phyloP scores from a whole-genome alignment of 92 coral and sea anemone genomes.

The Pocillopora grandis region DNA sequence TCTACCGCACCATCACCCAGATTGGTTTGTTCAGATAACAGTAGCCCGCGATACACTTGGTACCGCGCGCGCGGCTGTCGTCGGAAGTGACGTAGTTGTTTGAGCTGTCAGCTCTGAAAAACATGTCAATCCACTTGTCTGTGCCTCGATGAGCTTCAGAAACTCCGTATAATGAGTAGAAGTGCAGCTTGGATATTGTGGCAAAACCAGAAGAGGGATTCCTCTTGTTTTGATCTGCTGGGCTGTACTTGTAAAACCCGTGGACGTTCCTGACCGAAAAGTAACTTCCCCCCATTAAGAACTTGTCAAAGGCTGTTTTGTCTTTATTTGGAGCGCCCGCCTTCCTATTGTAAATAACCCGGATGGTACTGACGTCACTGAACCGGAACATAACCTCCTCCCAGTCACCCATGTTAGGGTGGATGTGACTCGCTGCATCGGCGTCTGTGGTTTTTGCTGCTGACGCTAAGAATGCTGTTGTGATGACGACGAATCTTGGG shows the following conservation, averaged over 20 bases:
- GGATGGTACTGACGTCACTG: background rate
- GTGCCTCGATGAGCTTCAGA: constrained; percentile 31
- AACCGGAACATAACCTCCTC: constrained; percentile 76
- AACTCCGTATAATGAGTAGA: constrained; percentile 19
- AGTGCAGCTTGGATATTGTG: constrained; percentile 43
- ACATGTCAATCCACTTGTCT: constrained; percentile 63
- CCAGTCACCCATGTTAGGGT: constrained; percentile 65
- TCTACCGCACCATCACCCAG: constrained; percentile 73
- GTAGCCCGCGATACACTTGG: constrained; percentile 78
- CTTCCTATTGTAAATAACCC: too few species aligned
- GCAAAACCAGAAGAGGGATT: constrained; percentile 48
- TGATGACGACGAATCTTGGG: constrained; percentile 28
- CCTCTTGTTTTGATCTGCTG: constrained; percentile 47
- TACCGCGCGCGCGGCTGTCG: constrained; percentile 46
- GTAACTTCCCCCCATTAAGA: constrained; percentile 47
- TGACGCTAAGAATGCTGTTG: constrained; percentile 33
- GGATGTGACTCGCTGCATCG: constrained; percentile 59
- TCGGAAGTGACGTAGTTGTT: constrained; percentile 59
- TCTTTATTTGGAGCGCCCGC: too few species aligned
- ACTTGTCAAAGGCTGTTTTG: constrained; percentile 44
- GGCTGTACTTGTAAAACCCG: constrained; percentile 73
- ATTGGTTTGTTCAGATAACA: constrained; percentile 60
- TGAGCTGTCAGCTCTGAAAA: constrained; percentile 26
- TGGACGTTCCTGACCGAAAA: constrained; percentile 8
- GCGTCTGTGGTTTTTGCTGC: constrained; percentile 46